phyloP scores from a whole-genome alignment of 2,797 vertebrate genomes.

The Bradypodion ventrale region DNA sequence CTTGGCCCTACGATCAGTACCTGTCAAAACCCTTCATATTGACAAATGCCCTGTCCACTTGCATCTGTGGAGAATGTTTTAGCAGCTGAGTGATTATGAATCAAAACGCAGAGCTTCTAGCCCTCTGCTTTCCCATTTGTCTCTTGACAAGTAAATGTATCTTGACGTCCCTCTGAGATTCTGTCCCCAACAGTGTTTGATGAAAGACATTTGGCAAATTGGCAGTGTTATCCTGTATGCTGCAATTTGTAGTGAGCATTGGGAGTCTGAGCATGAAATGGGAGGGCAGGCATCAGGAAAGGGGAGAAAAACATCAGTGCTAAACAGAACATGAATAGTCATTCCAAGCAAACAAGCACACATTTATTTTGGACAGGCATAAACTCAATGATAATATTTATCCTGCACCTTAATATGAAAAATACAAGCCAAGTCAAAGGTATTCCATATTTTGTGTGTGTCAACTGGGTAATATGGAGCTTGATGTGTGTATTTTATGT shows the following conservation, averaged over 20 bases:
- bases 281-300: slow-evolving; percentile 73
- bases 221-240: slow-evolving; percentile 83
- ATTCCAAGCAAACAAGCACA: slow-evolving; percentile 48
- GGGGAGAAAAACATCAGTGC: slow-evolving; percentile 41
- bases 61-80: slow-evolving; percentile 99
- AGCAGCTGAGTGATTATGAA: slow-evolving; percentile 99
- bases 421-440: background rate
- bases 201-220: slow-evolving; percentile 97
- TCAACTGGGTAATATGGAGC: background rate
- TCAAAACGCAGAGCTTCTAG: slow-evolving; percentile 89
- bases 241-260: slow-evolving; percentile 82
- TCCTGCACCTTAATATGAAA: slow-evolving; percentile 28
- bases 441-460: slow-evolving; percentile 25
- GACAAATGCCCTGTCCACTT: slow-evolving; percentile 99
- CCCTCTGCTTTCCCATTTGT: slow-evolving; percentile 81
- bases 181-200: slow-evolving; percentile 76
- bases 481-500: background rate
- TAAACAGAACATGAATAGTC: slow-evolving; percentile 65
- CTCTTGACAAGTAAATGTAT: slow-evolving; percentile 89
- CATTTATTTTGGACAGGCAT: slow-evolving; percentile 34
- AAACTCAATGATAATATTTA: slow-evolving; percentile 19
- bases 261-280: slow-evolving; percentile 77
- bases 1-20: slow-evolving; percentile 98
- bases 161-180: slow-evolving; percentile 86
- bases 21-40: slow-evolving; percentile 99